Evolutionary conservation across 2,797 vertebrate genomes (phyloP).

Genomic region (Sus cebifrons): DNA sequence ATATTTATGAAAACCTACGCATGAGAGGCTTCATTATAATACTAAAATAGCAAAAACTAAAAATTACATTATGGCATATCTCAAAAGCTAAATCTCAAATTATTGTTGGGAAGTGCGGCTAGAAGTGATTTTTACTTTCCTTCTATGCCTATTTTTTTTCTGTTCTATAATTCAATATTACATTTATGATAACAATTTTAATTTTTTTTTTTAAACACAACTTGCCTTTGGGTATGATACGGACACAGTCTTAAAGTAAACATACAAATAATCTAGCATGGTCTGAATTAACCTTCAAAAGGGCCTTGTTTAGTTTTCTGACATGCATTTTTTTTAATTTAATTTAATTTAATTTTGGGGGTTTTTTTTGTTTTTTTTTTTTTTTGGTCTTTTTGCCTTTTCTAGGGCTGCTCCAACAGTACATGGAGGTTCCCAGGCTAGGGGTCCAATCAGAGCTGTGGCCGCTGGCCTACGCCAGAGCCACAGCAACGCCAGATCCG

Average conservation of each 20-base stretch:
- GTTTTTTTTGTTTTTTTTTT: too few species aligned
- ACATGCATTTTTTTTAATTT: too few species aligned
- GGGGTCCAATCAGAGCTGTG: too few species aligned
- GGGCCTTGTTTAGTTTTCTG: slow-evolving; percentile 10
- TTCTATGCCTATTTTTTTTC: not conserved
- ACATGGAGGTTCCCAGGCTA: too few species aligned
- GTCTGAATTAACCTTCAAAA: slow-evolving; percentile 53
- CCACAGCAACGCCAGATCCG: too few species aligned
- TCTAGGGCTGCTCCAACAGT: too few species aligned
- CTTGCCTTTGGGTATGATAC: not conserved
- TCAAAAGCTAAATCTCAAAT: not conserved
- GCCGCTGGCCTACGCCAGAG: too few species aligned
- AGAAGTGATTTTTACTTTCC: not conserved
- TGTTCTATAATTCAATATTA: slow-evolving; percentile 28
- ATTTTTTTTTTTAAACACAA: not conserved
- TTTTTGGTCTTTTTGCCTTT: too few species aligned
- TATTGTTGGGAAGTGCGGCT: not conserved
- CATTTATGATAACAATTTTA: not conserved
- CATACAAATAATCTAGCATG: not conserved
- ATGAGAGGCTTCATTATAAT: not conserved
- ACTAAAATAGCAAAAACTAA: not conserved
- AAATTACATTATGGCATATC: not conserved
- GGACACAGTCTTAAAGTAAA: not conserved
- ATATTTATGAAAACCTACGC: not conserved
- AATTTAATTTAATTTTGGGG: too few species aligned